These are phyloP conservation scores for Aphis craccivora DNA, from an alignment of 1,140 invertebrate species.

Conservation along the genomic window DNA sequence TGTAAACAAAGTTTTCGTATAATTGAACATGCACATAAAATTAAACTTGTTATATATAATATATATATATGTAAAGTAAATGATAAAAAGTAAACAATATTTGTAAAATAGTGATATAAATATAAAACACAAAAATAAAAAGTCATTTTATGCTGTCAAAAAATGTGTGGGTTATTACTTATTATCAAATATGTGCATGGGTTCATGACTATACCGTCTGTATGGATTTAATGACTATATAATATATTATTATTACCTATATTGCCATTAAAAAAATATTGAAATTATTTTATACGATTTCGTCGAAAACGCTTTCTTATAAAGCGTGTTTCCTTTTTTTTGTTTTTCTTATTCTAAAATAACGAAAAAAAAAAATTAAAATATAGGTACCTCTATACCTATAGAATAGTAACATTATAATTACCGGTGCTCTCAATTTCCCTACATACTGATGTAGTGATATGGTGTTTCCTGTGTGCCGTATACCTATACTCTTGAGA, in stretches of 20 bases:
- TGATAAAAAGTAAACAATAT: not conserved
- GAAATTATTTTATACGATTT: conserved; percentile 12
- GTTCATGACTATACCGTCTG: no score
- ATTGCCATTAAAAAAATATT: not conserved
- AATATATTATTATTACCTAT: no score
- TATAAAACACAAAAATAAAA: not conserved
- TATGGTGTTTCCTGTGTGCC: no score
- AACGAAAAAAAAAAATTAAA: not conserved
- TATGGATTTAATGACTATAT: not conserved
- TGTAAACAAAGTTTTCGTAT: not conserved
- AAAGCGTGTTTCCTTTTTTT: not conserved
- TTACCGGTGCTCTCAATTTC: not conserved
- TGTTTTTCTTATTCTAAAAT: not conserved
- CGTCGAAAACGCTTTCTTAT: not conserved
- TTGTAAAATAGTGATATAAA: not conserved
- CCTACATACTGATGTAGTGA: not conserved
- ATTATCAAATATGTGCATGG: not conserved
- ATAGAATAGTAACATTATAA: not conserved
- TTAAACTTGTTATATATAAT: no score
- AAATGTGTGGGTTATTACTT: not conserved
- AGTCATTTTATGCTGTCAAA: not conserved
- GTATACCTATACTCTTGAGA: not conserved
- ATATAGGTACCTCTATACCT: not conserved
- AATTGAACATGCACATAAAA: not conserved
- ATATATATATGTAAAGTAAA: no score